Conservation (phyloP, 2,797 vertebrate species). For the Peromyscus eremicus region DNA sequence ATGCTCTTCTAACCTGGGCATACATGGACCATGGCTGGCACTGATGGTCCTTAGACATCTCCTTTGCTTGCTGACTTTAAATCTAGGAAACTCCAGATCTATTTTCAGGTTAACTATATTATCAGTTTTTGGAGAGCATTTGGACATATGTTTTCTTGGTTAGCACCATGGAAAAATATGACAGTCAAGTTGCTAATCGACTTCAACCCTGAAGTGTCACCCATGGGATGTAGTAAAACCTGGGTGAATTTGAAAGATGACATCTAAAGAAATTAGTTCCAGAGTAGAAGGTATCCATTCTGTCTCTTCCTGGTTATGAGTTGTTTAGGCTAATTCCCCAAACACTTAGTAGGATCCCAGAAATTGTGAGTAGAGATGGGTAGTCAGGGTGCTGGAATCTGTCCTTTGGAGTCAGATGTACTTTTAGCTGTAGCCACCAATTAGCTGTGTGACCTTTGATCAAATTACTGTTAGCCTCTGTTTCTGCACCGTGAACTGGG, state of each 20-base stretch:
- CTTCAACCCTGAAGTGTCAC: neutral
- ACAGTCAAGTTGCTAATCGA: neutral
- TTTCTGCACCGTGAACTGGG: neutral
- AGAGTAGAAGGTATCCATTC: neutral
- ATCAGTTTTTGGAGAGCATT: neutral
- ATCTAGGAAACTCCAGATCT: neutral
- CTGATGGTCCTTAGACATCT: neutral
- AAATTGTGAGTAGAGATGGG: neutral
- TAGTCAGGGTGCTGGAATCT: neutral
- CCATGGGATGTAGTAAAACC: neutral
- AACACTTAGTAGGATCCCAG: neutral
- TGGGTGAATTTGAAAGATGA: neutral
- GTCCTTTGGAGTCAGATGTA: neutral
- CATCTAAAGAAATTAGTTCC: neutral
- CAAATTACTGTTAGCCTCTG: neutral
- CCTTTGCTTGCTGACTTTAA: neutral
- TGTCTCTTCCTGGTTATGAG: neutral
- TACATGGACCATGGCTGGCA: neutral
- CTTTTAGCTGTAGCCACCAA: neutral
- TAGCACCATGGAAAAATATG: neutral
- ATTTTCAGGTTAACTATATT: neutral
- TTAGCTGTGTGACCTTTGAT: neutral
- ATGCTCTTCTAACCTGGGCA: neutral
- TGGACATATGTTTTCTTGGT: neutral
- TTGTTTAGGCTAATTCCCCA: neutral